A percentile compares a stretch with the other conserved stretches of the same genome.
Evolutionary conservation across 2,797 vertebrate genomes (phyloP).

Genomic region (Manis pentadactyla): DNA sequence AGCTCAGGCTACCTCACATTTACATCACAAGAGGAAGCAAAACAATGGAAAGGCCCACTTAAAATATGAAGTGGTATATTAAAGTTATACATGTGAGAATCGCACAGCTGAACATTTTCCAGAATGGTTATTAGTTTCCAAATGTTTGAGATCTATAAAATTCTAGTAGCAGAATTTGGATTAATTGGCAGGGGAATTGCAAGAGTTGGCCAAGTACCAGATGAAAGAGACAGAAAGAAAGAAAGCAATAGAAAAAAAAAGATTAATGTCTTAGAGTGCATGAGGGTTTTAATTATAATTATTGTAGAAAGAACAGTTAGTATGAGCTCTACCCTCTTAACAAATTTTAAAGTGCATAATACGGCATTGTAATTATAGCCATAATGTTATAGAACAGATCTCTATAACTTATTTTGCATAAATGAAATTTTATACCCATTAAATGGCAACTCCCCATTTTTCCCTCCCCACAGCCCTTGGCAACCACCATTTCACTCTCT

Average conservation of each 20-base stretch:
- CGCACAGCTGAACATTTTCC: background rate
- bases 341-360: background rate
- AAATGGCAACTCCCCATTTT: background rate
- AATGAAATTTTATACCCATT: background rate
- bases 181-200: background rate
- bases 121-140: background rate
- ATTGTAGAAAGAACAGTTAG: background rate
- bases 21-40: background rate
- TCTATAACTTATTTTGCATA: background rate
- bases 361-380: background rate
- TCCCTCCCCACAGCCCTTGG: background rate
- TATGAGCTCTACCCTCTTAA: background rate
- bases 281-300: background rate
- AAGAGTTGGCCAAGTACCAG: background rate
- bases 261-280: conserved; percentile 31
- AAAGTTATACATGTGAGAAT: background rate
- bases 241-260: background rate
- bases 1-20: background rate
- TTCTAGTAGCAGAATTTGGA: conserved; percentile 31
- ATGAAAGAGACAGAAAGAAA: background rate
- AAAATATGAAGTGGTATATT: background rate
- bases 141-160: conserved; percentile 3
- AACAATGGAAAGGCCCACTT: background rate
- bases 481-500: background rate
- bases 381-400: background rate